Percentiles rank a stretch among this genome's conserved stretches.
Evolutionary conservation across 2,113 vertebrate species (phyloP).

Genomic region (Eptesicus fuscus): DNA sequence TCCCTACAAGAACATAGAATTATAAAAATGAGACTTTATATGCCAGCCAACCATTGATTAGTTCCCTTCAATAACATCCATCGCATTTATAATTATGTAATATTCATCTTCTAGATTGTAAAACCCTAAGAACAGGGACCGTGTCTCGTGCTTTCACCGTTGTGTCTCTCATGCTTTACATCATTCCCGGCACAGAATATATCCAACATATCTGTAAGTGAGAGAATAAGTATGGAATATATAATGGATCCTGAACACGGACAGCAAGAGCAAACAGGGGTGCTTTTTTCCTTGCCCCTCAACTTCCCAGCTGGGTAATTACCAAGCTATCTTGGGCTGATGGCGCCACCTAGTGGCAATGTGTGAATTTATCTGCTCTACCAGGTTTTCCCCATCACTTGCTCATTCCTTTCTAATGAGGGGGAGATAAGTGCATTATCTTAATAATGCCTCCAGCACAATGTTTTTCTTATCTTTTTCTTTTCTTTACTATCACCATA

Average conservation of each 20-base stretch:
- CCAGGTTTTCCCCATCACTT: background rate
- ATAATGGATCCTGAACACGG: background rate
- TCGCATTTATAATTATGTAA: background rate
- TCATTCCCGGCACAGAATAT: background rate
- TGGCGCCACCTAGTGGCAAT: background rate
- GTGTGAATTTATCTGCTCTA: background rate
- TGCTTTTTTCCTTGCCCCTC: background rate
- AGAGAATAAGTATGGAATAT: background rate
- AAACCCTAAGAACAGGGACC: background rate
- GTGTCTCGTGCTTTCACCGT: background rate
- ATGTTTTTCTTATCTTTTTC: background rate
- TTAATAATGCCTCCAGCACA: background rate
- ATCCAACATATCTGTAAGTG: background rate
- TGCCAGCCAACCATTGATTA: background rate
- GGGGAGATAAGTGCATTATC: background rate
- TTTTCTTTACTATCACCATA: background rate
- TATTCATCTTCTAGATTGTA: background rate
- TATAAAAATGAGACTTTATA: background rate
- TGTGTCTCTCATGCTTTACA: background rate
- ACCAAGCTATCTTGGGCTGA: background rate
- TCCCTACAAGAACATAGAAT: background rate
- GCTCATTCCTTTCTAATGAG: background rate
- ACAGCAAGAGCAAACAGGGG: background rate
- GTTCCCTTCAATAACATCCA: background rate
- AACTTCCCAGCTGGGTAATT: background rate